phyloP scores from a whole-genome alignment of 2,888 invertebrate species.

The Crematogaster levior region DNA sequence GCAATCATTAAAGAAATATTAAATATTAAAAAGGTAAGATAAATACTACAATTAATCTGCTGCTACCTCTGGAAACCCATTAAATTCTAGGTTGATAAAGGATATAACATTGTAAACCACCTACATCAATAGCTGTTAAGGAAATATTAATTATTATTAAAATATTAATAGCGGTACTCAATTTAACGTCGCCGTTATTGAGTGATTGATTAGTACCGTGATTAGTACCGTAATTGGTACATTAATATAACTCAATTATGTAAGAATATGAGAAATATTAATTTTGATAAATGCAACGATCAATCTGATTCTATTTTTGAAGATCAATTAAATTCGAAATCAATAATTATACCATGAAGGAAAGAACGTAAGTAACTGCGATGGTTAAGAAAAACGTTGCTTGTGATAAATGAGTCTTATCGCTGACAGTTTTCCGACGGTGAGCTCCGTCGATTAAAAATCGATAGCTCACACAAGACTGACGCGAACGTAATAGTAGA shows the following conservation, averaged over 20 bases:
- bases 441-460: not conserved
- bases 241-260: not conserved
- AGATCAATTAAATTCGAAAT: not conserved
- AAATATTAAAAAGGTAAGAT: not conserved
- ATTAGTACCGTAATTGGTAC: not conserved
- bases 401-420: slow-evolving; percentile 18
- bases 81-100: slow-evolving; percentile 10
- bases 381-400: not conserved
- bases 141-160: slow-evolving; percentile 2
- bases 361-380: not conserved
- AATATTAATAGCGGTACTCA: not conserved
- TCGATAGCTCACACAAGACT: not conserved
- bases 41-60: slow-evolving; percentile 15
- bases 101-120: not conserved
- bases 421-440: not conserved
- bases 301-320: slow-evolving; percentile 3
- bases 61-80: not conserved
- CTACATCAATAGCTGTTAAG: not conserved
- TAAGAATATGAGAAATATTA: not conserved
- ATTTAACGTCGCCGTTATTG: not conserved
- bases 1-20: not conserved
- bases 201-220: not conserved
- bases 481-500: not conserved
- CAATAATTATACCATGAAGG: not conserved
- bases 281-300: slow-evolving; percentile 5